Percentiles rank a stretch among this genome's conserved stretches.
Evolutionary conservation across 2,113 vertebrate genomes (phyloP).

Genomic region (Catagonus wagneri): DNA sequence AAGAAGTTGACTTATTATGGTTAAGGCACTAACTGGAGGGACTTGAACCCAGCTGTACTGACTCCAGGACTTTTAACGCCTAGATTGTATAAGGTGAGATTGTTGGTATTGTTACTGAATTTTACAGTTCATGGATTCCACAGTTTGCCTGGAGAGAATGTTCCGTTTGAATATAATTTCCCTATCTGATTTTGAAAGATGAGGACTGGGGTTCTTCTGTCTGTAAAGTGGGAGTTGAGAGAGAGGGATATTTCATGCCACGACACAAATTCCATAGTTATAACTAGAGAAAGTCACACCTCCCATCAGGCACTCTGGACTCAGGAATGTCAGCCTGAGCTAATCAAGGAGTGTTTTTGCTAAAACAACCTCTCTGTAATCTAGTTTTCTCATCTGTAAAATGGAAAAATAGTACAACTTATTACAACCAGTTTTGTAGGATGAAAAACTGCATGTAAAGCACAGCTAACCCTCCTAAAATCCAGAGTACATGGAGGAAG

Average conservation of each 20-base stretch:
- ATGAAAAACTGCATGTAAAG: neutral
- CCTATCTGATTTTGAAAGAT: neutral
- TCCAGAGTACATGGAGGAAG: neutral
- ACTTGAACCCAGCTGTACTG: neutral
- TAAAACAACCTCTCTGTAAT: neutral
- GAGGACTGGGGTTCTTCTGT: neutral
- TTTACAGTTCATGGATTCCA: neutral
- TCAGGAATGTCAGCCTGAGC: neutral
- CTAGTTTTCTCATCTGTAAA: neutral
- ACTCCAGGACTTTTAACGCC: neutral
- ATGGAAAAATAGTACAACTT: neutral
- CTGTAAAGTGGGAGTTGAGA: slow-evolving; percentile 11
- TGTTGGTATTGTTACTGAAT: neutral
- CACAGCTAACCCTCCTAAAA: slow-evolving; percentile 27
- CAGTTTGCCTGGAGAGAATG: neutral
- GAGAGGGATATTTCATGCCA: neutral
- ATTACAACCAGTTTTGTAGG: neutral
- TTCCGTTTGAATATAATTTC: neutral
- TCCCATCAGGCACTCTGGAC: neutral
- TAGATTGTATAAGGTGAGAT: neutral
- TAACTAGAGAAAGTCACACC: neutral
- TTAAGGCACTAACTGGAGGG: neutral
- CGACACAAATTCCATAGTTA: neutral
- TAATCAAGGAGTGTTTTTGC: neutral
- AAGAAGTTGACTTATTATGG: neutral